Evolutionary conservation across 2,888 invertebrate genomes (phyloP), one percentile per base, ranked within the genome.

Genomic region (Acrobasis suavella): DNA sequence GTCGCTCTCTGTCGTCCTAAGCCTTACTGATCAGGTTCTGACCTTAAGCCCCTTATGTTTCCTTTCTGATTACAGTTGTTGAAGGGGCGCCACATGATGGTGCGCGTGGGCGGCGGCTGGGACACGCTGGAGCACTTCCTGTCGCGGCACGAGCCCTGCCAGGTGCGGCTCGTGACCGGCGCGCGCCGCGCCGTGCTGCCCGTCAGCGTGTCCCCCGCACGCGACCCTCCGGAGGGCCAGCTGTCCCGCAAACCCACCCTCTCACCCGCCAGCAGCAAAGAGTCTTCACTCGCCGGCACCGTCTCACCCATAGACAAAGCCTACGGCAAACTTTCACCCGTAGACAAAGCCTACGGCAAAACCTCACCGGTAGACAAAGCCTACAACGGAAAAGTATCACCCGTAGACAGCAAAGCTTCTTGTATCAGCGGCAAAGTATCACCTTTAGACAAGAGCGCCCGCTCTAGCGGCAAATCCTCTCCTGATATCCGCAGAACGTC

Each of bases 41-140:
- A 32, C 32, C 7, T 32, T 32, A 32, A 32, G 22, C 22, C 32
- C 2, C 32, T 32, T 22, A 32, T 14, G 51, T 55, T 62, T 62
- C 62, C 66, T 73, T 3, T 80, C 6, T 32, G 5, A 32, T 22
- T 22, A 2, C 93, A 97, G 97, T 86, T 97, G 80, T 93, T 97
- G 81, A 97, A 97, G 86, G 97, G 96, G 60, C 95, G 96, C n/a
- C 98, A 98, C 93, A 97, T 97, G 95, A 98, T 98, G 98, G 98
- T 98, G 64, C 95, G 98, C 76, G 97, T 98, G 60, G 98, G 98
- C 65, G 98, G 98, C 70, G 97, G 97, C 69, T 98, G 98, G 98
- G 97, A 97, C 92, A 97, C 98, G 16, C 91, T 98, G 83, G 97
- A 98, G 86, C 97, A 98, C 92, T 98, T 97, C 93, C 94, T 98